phyloP scores from a whole-genome alignment of 1,140 invertebrate species.

The Psix sp. region DNA sequence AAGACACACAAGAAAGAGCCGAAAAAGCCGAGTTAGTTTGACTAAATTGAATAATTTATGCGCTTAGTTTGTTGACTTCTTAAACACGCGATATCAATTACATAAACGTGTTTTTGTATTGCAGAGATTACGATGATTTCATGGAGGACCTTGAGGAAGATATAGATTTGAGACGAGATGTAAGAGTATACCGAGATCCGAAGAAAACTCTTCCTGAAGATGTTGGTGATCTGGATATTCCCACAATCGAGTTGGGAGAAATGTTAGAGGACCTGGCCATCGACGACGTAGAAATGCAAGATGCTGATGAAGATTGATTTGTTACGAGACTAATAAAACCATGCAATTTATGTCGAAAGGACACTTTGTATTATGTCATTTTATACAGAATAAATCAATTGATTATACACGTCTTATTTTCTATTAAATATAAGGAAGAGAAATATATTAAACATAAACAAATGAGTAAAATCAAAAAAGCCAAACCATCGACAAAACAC shows the following conservation, averaged over 20 bases:
- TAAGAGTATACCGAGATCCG: constrained; percentile 94
- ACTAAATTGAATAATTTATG: constrained; percentile 11
- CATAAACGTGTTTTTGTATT: constrained; percentile 11
- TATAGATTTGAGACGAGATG: constrained; percentile 88
- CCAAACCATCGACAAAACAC: too few species aligned
- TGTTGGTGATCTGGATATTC: constrained; percentile 82
- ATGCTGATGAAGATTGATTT: constrained; percentile 10
- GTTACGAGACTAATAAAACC: not conserved
- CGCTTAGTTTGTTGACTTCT: too few species aligned
- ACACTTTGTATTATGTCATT: not conserved
- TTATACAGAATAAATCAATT: too few species aligned
- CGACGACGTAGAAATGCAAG: constrained; percentile 84
- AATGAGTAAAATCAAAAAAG: too few species aligned
- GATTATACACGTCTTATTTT: too few species aligned
- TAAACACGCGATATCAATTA: constrained; percentile 8
- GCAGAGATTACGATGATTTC: constrained; percentile 94
- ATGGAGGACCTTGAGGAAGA: constrained; percentile 99
- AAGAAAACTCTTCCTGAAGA: constrained; percentile 82
- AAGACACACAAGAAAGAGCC: constrained; percentile 81
- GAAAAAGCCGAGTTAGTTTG: constrained; percentile 84
- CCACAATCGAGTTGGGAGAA: constrained; percentile 94
- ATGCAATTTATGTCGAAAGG: not conserved
- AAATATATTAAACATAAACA: too few species aligned
- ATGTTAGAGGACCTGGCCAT: constrained; percentile 97
- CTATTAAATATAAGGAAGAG: too few species aligned